Conservation (phyloP, 2,888 invertebrate species). For the Tachina grossa region DNA sequence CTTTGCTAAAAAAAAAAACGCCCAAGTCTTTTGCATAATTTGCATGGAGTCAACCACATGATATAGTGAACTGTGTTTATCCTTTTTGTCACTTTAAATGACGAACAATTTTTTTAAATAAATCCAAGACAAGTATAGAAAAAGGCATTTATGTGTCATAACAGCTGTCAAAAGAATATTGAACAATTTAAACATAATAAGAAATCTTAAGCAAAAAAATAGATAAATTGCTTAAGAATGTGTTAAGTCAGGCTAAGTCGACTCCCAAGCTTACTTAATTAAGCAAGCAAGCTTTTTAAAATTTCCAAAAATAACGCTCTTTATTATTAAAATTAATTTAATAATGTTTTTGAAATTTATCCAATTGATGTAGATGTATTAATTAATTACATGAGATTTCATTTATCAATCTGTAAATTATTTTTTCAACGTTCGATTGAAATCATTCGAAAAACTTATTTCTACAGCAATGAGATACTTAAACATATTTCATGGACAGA, state of each 20-base stretch:
- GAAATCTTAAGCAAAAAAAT: not conserved
- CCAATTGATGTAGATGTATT: too few species aligned
- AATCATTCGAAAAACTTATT: conserved; percentile 4
- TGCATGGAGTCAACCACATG: not conserved
- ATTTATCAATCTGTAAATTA: not conserved
- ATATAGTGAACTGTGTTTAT: not conserved
- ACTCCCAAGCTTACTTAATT: not conserved
- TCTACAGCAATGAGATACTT: conserved; percentile 28
- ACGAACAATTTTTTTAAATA: conserved; percentile 16
- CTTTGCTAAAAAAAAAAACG: too few species aligned
- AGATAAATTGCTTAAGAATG: not conserved
- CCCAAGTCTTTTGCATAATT: too few species aligned
- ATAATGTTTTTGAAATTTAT: too few species aligned
- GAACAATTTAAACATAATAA: conserved; percentile 42
- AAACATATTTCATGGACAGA: too few species aligned
- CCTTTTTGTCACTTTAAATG: not conserved
- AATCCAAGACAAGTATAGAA: conserved; percentile 21
- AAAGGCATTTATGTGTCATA: conserved; percentile 56
- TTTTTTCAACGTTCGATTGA: not conserved
- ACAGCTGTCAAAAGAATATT: conserved; percentile 62
- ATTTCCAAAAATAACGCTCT: too few species aligned
- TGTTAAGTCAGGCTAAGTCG: not conserved
- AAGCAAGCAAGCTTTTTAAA: not conserved
- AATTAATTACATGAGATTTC: too few species aligned
- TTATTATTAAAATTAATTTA: too few species aligned